phyloP scores from a whole-genome alignment of 1,140 invertebrate species.

The Akabosia matsudoensis region DNA sequence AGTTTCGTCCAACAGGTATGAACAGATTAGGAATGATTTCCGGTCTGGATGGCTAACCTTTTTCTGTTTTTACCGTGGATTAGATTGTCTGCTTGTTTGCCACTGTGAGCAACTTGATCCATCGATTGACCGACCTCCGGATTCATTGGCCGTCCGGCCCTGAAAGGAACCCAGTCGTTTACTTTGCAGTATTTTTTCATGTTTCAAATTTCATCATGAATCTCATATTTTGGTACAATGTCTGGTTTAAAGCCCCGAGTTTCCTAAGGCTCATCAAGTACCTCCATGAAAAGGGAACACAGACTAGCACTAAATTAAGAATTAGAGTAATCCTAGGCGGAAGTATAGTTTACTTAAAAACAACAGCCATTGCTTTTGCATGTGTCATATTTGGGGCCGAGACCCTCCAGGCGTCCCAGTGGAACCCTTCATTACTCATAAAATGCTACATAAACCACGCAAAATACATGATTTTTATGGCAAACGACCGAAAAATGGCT shows the following conservation, averaged over 20 bases:
- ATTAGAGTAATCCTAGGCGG: background rate
- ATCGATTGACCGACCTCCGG: background rate
- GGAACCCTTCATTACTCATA: background rate
- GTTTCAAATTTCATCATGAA: background rate
- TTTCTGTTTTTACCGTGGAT: background rate
- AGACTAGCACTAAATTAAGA: background rate
- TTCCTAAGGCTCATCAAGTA: background rate
- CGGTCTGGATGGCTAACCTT: too few species aligned
- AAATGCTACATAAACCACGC: background rate
- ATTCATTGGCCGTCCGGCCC: background rate
- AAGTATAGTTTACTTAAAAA: background rate
- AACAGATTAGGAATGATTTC: too few species aligned
- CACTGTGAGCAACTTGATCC: background rate
- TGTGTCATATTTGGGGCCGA: background rate
- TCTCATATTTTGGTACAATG: background rate
- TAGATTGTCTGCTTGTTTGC: background rate
- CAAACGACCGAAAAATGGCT: background rate
- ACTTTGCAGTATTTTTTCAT: background rate
- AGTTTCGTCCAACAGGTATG: background rate
- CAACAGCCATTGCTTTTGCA: background rate
- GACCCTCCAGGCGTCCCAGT: background rate
- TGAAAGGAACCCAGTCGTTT: background rate
- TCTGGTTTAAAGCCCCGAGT: background rate
- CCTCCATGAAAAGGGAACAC: background rate
- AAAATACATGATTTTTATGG: background rate